Percentiles rank a stretch among this genome's conserved stretches.
phyloP scores from a whole-genome alignment of 1,140 invertebrate species.

The Vanessa tameamea region DNA sequence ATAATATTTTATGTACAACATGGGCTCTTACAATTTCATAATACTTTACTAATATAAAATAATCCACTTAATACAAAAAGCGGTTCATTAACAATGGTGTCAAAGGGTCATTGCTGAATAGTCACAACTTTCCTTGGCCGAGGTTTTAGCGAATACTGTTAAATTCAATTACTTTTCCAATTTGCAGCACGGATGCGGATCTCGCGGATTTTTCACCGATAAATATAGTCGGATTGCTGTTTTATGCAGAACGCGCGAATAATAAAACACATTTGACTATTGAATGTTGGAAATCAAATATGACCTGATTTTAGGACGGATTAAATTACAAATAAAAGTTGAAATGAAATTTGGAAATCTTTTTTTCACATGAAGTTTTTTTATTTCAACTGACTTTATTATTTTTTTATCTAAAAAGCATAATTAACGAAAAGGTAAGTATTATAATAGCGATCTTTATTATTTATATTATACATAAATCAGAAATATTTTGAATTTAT shows the following conservation, averaged over 20 bases:
- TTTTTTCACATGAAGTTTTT: too few species aligned
- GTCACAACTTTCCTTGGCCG: constrained; percentile 21
- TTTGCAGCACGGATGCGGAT: constrained; percentile 37
- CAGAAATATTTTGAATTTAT: too few species aligned
- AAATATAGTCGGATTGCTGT: constrained; percentile 26
- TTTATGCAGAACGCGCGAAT: constrained; percentile 21
- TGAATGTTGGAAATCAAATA: constrained; percentile 3
- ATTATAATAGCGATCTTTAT: too few species aligned
- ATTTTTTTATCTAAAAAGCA: too few species aligned
- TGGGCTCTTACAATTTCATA: too few species aligned
- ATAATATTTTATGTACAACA: too few species aligned
- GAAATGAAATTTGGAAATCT: too few species aligned
- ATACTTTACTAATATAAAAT: background rate
- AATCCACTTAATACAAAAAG: background rate
- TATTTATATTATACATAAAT: too few species aligned
- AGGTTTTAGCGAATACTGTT: constrained; percentile 32
- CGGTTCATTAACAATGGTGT: background rate
- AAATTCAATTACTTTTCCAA: constrained; percentile 47
- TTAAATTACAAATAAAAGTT: background rate
- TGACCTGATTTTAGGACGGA: background rate
- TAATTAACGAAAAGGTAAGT: too few species aligned
- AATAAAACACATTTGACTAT: constrained; percentile 7
- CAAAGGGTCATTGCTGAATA: constrained; percentile 16
- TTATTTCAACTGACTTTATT: too few species aligned
- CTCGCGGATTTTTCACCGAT: constrained; percentile 38